Evolutionary conservation across 2,113 vertebrate genomes (phyloP).

Genomic region (Triplophysa siluroides): DNA sequence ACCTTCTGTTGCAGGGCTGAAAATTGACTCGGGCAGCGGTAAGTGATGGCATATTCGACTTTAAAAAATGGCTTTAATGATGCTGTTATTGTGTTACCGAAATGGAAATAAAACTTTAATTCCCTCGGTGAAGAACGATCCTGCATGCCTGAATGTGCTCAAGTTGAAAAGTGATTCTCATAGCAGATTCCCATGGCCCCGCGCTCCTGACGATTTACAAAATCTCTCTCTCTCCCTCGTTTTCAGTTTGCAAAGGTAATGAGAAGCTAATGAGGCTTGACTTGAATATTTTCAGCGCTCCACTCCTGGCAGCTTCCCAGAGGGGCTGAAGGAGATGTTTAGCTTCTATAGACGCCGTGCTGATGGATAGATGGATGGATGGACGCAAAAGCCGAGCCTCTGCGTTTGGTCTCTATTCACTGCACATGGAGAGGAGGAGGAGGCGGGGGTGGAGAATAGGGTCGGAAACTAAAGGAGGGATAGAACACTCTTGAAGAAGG

Average conservation of each 20-base stretch:
- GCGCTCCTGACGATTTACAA: slow-evolving; percentile 71
- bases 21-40: slow-evolving; percentile 65
- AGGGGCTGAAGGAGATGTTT: slow-evolving; percentile 78
- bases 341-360: slow-evolving; percentile 73
- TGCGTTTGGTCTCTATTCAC: slow-evolving; percentile 68
- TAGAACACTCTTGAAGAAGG: slow-evolving; percentile 22
- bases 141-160: slow-evolving; percentile 83
- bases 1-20: slow-evolving; percentile 66
- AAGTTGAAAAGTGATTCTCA: slow-evolving; percentile 78
- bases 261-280: slow-evolving; percentile 95
- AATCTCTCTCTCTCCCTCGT: slow-evolving; percentile 66
- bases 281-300: slow-evolving; percentile 80
- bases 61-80: slow-evolving; percentile 81
- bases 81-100: slow-evolving; percentile 79
- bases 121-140: slow-evolving; percentile 74
- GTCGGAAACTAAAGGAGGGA: slow-evolving; percentile 29
- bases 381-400: slow-evolving; percentile 69
- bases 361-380: slow-evolving; percentile 82
- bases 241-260: slow-evolving; percentile 89
- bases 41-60: slow-evolving; percentile 79
- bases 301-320: slow-evolving; percentile 80
- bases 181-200: slow-evolving; percentile 79
- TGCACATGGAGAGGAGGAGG: slow-evolving; percentile 53
- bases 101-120: slow-evolving; percentile 82
- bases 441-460: neutral